Evolutionary conservation across 53 echinoderm and acorn worm genomes (phyloP), one percentile per base, ranked within the genome.

Genomic region (Paracentrotus lividus): DNA sequence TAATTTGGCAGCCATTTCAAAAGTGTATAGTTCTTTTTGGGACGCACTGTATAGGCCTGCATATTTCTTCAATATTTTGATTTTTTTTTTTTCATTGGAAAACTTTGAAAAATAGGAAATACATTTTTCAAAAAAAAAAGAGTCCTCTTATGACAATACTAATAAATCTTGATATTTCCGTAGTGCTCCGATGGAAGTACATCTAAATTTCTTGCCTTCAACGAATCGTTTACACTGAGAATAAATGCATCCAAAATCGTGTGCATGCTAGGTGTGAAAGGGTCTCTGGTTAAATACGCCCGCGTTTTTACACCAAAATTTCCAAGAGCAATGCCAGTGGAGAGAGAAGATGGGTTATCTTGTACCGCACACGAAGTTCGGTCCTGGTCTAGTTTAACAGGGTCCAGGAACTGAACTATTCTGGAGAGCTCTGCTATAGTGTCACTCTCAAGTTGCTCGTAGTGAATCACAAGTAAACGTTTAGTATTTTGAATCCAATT

Each of bases 221-320:
- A 49, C 12, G 94, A 92, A 38, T 88, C 55, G 49, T 94, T 94
- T 43, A 94, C 92, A 29, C 87, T 69, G 26, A 69, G 54, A 43
- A 94, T 94, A 86, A 67, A 94, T 31, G 75, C 58, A 18, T 94
- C 94, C 26, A 94, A 27, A 3, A 31, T 1, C 3, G 49, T 76
- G 55, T 94, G 92, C 86, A 92, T 67, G 32, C 72, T 75, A 31
- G 92, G 87, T 42, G 94, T 92, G 66, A 92, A 94, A 4, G 94
- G 94, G 77, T 94, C 94, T 49, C 5, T 67, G 4, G 97, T 95
- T 2, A 95, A 57, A 52, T 95, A 95, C 45, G 92, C 95, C 2
- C 97, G 77, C 9, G 97, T 97, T 52, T 97, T 97, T 18, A 94
- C 84, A 7, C 94, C 95, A 32, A 93, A 95, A 88, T 96, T 97